Base-by-base conservation (phyloP, 2,888 invertebrate genomes). In the Zygothrica quintamaculata region DNA sequence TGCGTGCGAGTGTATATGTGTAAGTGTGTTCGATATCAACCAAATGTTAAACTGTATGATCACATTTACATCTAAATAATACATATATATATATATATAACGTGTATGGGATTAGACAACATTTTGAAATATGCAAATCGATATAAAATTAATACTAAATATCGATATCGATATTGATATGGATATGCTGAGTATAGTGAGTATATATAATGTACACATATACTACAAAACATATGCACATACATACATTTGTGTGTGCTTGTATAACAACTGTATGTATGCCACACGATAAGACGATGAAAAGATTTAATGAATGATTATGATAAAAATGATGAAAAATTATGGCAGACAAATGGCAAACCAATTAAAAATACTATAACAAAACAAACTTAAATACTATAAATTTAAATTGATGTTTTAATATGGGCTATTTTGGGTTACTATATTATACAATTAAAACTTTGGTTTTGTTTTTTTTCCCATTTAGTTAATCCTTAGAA, bases 11-110 rank as follows among this genome's bases (percentile, higher is more conserved):
- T n/a, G n/a, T n/a, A 8, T 51, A 44, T 57, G 36, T 59, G 52
- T 43, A 11, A 43, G 43, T 58, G 42, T 57, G 51, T 60, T 72
- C 59, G 39, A 77, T 76, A 78, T 79, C 77, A 77, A 64, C 62
- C 75, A 76, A 76, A 81, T 79, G 77, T 82, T 82, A 59, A 59
- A 77, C 50, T 51, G 42, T 48, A 57, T 43, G 46, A 33, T 34
- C 39, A 47, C 50, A 47, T 58, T n/a, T 56, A 53, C 16, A 44
- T 29, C 8, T 13, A 44, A 3, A 44, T 44, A 11, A n/a, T 16
- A 7, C 51, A 59, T 12, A 36, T 34, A 33, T 37, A 40, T 7
- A 29, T 60, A 25, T 29, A n/a, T n/a, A n/a, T n/a, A n/a, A n/a
- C n/a, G n/a, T 44, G 46, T 60, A 37, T 52, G 40, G 16, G 13